These are phyloP conservation scores for Centroberyx gerrardi DNA, from an alignment of 2,797 vertebrate genomes.

Conservation along the genomic window DNA sequence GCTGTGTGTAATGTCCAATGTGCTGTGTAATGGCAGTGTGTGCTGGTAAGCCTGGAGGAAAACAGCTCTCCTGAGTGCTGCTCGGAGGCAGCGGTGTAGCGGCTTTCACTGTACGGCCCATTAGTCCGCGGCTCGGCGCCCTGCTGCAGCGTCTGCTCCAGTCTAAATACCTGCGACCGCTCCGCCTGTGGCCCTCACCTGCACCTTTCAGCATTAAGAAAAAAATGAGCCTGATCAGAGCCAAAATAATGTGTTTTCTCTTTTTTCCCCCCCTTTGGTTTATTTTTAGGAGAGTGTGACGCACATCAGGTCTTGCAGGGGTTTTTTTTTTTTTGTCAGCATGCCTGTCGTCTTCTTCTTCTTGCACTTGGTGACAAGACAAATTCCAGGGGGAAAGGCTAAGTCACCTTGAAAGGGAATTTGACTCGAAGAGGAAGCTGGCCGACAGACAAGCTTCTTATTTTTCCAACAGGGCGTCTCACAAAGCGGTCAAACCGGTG, in stretches of 20 bases:
- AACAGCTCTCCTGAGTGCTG: conserved; percentile 57
- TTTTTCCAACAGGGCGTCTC: conserved; percentile 65
- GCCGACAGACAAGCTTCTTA: conserved; percentile 61
- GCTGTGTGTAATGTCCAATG: conserved; percentile 59
- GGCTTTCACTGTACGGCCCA: conserved; percentile 34
- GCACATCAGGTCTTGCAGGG: conserved; percentile 21
- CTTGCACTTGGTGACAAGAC: conserved; percentile 46
- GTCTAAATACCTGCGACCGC: conserved; percentile 43
- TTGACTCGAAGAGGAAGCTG: conserved; percentile 67
- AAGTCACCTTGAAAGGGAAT: conserved; percentile 40
- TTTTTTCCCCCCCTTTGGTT: conserved; percentile 26
- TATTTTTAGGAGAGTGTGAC: conserved; percentile 67
- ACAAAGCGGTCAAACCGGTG: conserved; percentile 59
- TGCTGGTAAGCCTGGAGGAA: conserved; percentile 52
- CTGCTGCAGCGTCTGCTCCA: conserved; percentile 47
- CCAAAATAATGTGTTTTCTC: conserved; percentile 41
- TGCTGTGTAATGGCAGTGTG: conserved; percentile 62
- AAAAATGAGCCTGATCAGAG: conserved; percentile 28
- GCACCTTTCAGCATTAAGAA: conserved; percentile 17
- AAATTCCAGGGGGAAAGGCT: conserved; percentile 53
- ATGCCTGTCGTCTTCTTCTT: conserved; percentile 38
- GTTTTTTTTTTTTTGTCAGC: conserved; percentile 39
- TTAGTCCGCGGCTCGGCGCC: conserved; percentile 25
- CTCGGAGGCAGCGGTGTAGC: conserved; percentile 9
- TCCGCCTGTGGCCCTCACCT: conserved; percentile 10